Base-by-base conservation (phyloP, 2,797 vertebrate genomes). In the Lutjanus campechanus region DNA sequence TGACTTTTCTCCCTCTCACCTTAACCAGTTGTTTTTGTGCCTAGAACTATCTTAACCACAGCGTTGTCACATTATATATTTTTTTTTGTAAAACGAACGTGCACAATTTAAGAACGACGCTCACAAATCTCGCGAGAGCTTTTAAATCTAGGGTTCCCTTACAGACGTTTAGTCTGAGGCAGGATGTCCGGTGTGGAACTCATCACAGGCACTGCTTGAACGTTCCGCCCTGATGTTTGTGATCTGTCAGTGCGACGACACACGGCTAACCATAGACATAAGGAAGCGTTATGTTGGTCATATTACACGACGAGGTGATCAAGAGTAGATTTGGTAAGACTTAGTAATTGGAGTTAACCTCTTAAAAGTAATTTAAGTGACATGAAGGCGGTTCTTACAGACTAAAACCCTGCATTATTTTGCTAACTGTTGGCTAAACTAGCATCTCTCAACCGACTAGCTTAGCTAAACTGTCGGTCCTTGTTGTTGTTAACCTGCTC, bases 151-250 rank as follows among this genome's bases (percentile, higher is more conserved):
- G 29, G 29, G 29, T 36, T 36, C 29, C 29, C 29, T 36, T 36
- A 5, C 5, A 36, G 29, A 36, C 29, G 29, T 36, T 36, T 2
- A 36, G 29, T 4, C 29, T 4, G 29, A 36, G 29, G 29, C 29
- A 36, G 29, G 29, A 36, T 36, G 29, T 36, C 29, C 29, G 29
- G 29, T 36, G 29, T 36, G 29, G 29, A 36, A 36, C 29, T 36
- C 2, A 36, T 90, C 86, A 73, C n/a, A 13, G 1, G 1, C 17
- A 0, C 0, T 0, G 7, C 8, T 0, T 36, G n/a, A 84, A 41
- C 0, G 89, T 92, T 92, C 92, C 91, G 73, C 13, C 16, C 0
- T 1, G 1, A 16, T 1, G 4, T 29, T 22, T 7, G 13, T 13
- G 29, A 17, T 1, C 74, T 69, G 76, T 72, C 60, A 68, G 50